These are phyloP conservation scores for Plebejus argus DNA, from an alignment of 2,888 invertebrate species.

Conservation along the genomic window DNA sequence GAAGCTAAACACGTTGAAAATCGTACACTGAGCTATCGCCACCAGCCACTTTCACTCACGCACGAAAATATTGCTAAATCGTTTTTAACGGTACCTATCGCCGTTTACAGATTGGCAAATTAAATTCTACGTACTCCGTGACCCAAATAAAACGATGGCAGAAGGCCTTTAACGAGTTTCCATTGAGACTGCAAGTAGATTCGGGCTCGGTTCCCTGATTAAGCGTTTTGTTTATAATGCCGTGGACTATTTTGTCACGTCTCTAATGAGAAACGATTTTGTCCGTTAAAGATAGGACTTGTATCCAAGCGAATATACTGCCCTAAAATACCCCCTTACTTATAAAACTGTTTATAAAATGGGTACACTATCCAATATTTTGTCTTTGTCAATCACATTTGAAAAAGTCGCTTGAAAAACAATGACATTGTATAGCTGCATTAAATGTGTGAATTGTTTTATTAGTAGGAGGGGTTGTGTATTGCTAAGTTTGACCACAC, in stretches of 20 bases:
- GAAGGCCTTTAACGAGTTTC: no score
- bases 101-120: no score
- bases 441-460: background rate
- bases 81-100: no score
- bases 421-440: no score
- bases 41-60: no score
- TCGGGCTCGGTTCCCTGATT: background rate
- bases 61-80: no score
- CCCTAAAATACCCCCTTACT: conserved; percentile 34
- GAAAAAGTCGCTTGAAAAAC: no score
- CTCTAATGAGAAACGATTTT: background rate
- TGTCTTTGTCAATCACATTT: background rate
- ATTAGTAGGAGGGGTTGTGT: conserved; percentile 22
- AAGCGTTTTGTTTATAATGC: background rate
- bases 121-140: no score
- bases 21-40: no score
- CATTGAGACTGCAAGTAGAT: background rate
- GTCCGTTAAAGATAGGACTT: conserved; percentile 6
- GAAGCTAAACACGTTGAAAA: no score
- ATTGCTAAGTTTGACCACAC: conserved; percentile 43
- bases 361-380: background rate
- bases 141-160: no score
- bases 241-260: background rate
- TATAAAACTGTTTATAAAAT: background rate
- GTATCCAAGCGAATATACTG: conserved; percentile 40